These are phyloP conservation scores for Limnothrissa miodon DNA, from an alignment of 2,113 vertebrate species.

Conservation along the genomic window DNA sequence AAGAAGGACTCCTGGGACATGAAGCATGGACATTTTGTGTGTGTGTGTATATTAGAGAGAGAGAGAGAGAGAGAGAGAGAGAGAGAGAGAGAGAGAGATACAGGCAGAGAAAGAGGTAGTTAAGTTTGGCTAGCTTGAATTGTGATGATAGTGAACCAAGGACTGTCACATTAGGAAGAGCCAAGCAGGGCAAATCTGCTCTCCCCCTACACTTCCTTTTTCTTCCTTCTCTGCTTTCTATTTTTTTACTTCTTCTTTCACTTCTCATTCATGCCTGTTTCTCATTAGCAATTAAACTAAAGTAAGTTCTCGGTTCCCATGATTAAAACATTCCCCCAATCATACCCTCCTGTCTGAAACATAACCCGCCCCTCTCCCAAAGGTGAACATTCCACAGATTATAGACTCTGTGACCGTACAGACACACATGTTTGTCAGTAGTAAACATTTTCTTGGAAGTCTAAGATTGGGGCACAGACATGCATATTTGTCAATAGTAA, in stretches of 20 bases:
- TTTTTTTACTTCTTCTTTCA: background rate
- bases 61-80: background rate
- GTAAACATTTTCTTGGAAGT: background rate
- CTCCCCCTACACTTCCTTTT: background rate
- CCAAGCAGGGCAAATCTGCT: background rate
- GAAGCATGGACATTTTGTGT: background rate
- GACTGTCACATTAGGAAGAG: background rate
- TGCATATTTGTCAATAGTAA: background rate
- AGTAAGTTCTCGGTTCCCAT: conserved; percentile 44
- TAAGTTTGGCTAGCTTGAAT: background rate
- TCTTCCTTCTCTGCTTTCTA: background rate
- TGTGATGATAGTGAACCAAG: background rate
- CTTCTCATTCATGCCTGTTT: conserved; percentile 61
- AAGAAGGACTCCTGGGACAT: background rate
- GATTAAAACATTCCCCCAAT: conserved; percentile 54
- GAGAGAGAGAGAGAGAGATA: background rate
- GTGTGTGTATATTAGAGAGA: background rate
- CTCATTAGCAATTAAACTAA: conserved; percentile 64
- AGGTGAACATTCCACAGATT: conserved; percentile 58
- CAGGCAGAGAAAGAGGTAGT: background rate
- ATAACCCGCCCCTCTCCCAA: conserved; percentile 40
- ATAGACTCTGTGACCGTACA: conserved; percentile 31
- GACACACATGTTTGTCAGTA: background rate
- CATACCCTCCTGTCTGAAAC: conserved; percentile 37
- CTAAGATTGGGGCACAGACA: background rate